Base-by-base conservation (phyloP, 1,140 invertebrate species). In the Calephelis virginiensis region DNA sequence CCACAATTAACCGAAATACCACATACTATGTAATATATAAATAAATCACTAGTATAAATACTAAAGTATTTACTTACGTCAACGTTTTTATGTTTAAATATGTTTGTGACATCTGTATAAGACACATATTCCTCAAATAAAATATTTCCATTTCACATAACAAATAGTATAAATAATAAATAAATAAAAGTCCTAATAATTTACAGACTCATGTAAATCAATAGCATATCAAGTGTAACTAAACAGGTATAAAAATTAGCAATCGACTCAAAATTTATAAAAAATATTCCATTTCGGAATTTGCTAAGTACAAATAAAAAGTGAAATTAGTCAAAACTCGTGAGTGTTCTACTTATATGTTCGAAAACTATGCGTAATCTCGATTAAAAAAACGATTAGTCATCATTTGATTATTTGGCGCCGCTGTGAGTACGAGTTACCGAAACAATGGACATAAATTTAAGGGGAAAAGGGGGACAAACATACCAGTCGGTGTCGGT, bases 261-360 rank as follows among this genome's bases (percentile, higher is more conserved):
- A 62, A 47, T 62, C 61, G 43, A 45, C 43, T 17, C 28, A 9
- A 47, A 47, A 12, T 48, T 9, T 47, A 28, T 11, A 46, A 48
- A 37, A 77, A 79, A 77, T 79, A 80, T 78, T 66, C 74, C 74
- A 73, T 70, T 70, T 74, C 50, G 75, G 75, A 75, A 74, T 67
- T 63, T 65, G 76, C 76, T 65, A 49, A 68, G 60, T 64, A 64
- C 28, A 71, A 72, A 74, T 61, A 79, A 82, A 81, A 79, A 76
- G 70, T 81, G 74, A 81, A 82, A 85, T 78, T 80, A 80, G 82
- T 66, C 74, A 82, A 83, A 83, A 79, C 77, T 65, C 78, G 74
- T 82, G 82, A 77, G 77, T 80, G 79, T 81, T 75, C 81, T 69
- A 86, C 67, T 77, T 81, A 66, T 53, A n/a, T 40, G 9, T 49